Evolutionary conservation across 2,888 invertebrate species (phyloP), one percentile per base, ranked within the genome.

Genomic region (Odontomyia ornata): DNA sequence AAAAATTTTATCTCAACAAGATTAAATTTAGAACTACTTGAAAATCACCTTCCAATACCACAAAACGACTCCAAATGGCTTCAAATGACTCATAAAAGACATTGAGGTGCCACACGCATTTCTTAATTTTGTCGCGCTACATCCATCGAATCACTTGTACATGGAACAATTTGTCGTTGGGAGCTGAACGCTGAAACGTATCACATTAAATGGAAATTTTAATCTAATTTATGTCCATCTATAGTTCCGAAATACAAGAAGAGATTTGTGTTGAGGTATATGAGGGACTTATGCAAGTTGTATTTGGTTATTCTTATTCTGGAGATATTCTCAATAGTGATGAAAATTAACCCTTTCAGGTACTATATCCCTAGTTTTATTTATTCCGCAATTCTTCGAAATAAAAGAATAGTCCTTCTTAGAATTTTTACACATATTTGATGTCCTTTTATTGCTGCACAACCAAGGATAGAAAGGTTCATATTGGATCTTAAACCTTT

Each of bases 81-180:
- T 56, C 57, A 78, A 78, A 73, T 73, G 73, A 73, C 73, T 73
- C 73, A 73, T 73, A 73, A 73, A 78, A 76, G 64, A 76, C 78
- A 76, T 76, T 76, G 52, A 76, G 65, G 72, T 47, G 72, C 78
- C 78, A 76, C 73, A 67, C 73, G 47, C 76, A 78, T 76, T 76
- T 73, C 73, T 73, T 73, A 73, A 73, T 73, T 69, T 47, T 47
- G 46, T 46, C 69, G 46, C 9, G 46, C 11, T 30, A 21, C 56
- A 25, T 60, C 60, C 56, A 7, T 56, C 56, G 15, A 60, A n/a
- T 21, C 18, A 52, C 15, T 23, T 15, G 25, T 72, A 11, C n/a
- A 15, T 56, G 18, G 21, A 21, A 13, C 36, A 60, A 15, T 56
- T 60, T 46, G 46, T 36, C 73, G 3, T 36, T 5, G 73, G 60